Evolutionary conservation across 1,140 invertebrate genomes (phyloP).

Genomic region (Lordiphosa collinella): DNA sequence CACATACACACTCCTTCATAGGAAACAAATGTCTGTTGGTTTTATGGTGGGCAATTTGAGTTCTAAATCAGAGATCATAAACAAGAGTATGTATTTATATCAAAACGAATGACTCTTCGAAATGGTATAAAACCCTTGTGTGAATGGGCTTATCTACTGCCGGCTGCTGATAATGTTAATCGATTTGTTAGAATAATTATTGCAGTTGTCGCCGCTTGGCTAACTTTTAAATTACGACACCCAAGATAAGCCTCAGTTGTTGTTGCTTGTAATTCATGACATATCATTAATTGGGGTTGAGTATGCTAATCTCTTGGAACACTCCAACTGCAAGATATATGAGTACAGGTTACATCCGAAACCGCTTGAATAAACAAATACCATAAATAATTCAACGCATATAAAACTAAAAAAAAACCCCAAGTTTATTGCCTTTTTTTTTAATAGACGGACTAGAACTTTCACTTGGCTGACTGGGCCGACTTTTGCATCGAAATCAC

Average conservation of each 20-base stretch:
- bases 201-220: neutral
- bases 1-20: conserved; percentile 2
- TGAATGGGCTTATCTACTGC: conserved; percentile 44
- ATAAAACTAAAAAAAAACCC: conserved; percentile 9
- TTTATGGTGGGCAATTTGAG: too few species aligned
- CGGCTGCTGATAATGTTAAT: conserved; percentile 43
- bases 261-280: too few species aligned
- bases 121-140: conserved; percentile 34
- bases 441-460: conserved; percentile 65
- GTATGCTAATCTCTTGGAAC: neutral
- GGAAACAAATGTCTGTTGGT: conserved; percentile 1
- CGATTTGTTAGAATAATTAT: conserved; percentile 9
- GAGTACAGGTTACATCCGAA: neutral
- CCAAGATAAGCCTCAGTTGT: too few species aligned
- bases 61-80: conserved; percentile 3
- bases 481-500: conserved; percentile 1
- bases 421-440: conserved; percentile 10
- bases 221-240: conserved; percentile 31
- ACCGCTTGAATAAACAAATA: conserved; percentile 35
- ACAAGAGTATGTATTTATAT: conserved; percentile 22
- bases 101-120: conserved; percentile 33
- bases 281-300: neutral
- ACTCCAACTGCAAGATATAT: neutral
- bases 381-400: conserved; percentile 51
- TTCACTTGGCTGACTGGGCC: conserved; percentile 42